Conservation (phyloP, 2,797 vertebrate genomes). For the Fistularia commersonii region DNA sequence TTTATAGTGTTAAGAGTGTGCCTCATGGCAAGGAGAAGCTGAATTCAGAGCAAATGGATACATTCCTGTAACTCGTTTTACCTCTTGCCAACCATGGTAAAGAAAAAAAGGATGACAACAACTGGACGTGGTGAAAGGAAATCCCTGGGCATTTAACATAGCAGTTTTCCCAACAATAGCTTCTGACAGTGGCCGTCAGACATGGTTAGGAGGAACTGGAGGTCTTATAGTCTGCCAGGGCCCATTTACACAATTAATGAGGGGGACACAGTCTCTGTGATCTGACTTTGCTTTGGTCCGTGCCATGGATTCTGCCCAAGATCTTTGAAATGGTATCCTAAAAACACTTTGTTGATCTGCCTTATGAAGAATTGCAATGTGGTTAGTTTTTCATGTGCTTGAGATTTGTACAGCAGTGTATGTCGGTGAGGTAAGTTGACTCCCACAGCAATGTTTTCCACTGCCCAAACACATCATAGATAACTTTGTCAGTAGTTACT, state of each 20-base stretch:
- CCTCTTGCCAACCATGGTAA: slow-evolving; percentile 25
- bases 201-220: slow-evolving; percentile 47
- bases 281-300: slow-evolving; percentile 62
- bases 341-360: slow-evolving; percentile 59
- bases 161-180: slow-evolving; percentile 49
- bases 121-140: slow-evolving; percentile 31
- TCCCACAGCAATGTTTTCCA: slow-evolving; percentile 46
- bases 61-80: slow-evolving; percentile 11
- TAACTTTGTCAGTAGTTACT: slow-evolving; percentile 35
- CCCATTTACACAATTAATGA: slow-evolving; percentile 67
- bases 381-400: slow-evolving; percentile 68
- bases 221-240: slow-evolving; percentile 51
- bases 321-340: slow-evolving; percentile 59
- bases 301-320: slow-evolving; percentile 72
- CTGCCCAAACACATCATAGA: slow-evolving; percentile 43
- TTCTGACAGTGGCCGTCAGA: slow-evolving; percentile 66
- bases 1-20: slow-evolving; percentile 2
- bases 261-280: slow-evolving; percentile 66
- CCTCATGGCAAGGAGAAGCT: slow-evolving; percentile 1
- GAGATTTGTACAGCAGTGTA: slow-evolving; percentile 54
- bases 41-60: slow-evolving; percentile 25
- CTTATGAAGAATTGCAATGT: slow-evolving; percentile 57
- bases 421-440: slow-evolving; percentile 35
- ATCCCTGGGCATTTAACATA: slow-evolving; percentile 32
- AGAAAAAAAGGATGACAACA: slow-evolving; percentile 30